Percentiles rank a stretch among this genome's conserved stretches.
These are phyloP conservation scores for Ophion ventricosus DNA, from an alignment of 2,888 invertebrate species.

Conservation along the genomic window DNA sequence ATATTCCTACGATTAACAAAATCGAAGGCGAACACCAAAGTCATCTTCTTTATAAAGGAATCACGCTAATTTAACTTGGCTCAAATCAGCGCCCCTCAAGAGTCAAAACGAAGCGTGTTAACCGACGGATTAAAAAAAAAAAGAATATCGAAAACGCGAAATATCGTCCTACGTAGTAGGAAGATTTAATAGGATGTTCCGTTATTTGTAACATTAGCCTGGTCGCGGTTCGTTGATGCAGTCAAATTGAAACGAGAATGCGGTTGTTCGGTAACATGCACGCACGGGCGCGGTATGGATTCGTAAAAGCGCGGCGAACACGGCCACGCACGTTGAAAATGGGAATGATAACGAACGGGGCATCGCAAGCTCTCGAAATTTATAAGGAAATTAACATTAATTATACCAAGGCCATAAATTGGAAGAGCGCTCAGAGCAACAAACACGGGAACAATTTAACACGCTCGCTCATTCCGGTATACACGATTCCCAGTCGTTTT, in stretches of 20 bases:
- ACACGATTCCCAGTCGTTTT: conserved; percentile 32
- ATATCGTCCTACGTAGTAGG: neutral
- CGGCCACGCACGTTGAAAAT: conserved; percentile 29
- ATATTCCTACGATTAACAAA: no score
- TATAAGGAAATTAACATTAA: conserved; percentile 73
- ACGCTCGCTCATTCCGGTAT: conserved; percentile 46
- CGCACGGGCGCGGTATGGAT: neutral
- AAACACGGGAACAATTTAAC: conserved; percentile 66
- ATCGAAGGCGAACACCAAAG: no score
- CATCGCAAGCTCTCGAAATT: conserved; percentile 57
- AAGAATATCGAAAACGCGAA: neutral
- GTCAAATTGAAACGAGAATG: neutral
- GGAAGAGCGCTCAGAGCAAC: conserved; percentile 56
- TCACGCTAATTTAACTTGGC: no score
- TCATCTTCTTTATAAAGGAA: no score
- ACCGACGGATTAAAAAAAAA: neutral
- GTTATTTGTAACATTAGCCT: no score
- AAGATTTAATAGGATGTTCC: no score
- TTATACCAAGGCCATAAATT: conserved; percentile 67
- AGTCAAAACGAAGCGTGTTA: no score
- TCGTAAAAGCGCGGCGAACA: conserved; percentile 11
- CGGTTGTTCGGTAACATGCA: neutral
- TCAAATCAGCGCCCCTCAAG: no score
- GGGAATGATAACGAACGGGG: conserved; percentile 22
- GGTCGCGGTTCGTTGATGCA: neutral